A percentile compares a stretch with the other conserved stretches of the same genome.
Conservation (phyloP, 1,140 invertebrate species). For the Lasaia peninsularis region DNA sequence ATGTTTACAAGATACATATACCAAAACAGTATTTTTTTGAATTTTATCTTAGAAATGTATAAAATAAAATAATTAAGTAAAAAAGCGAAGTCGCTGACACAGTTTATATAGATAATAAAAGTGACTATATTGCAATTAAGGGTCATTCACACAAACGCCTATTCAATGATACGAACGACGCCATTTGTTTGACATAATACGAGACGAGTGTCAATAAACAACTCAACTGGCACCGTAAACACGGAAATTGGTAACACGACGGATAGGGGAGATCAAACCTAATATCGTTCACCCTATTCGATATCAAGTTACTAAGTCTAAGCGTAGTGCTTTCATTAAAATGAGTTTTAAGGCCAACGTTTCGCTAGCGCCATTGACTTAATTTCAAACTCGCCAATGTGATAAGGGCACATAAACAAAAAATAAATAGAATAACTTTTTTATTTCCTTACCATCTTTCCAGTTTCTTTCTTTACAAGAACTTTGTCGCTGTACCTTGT, state of each 20-base stretch:
- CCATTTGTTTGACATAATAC: slow-evolving; percentile 1
- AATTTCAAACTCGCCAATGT: not conserved
- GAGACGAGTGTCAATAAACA: slow-evolving; percentile 3
- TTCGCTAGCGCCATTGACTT: not conserved
- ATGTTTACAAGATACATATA: no score
- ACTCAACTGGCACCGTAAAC: slow-evolving; percentile 1
- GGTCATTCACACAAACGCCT: not conserved
- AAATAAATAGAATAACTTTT: no score
- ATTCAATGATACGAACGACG: not conserved
- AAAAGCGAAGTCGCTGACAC: no score
- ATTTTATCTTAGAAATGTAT: no score
- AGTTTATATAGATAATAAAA: not conserved
- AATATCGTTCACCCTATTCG: slow-evolving; percentile 2
- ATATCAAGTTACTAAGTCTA: not conserved
- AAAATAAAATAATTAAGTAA: no score
- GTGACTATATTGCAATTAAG: not conserved
- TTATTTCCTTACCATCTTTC: no score
- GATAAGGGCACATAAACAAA: no score
- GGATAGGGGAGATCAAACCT: not conserved
- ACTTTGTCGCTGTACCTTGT: no score
- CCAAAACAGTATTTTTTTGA: no score
- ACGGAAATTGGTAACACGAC: slow-evolving; percentile 8
- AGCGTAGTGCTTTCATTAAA: no score
- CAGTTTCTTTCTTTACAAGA: no score
- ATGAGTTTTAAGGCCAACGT: no score